Conservation (phyloP, 2,797 vertebrate genomes). For the Octomys mimax region DNA sequence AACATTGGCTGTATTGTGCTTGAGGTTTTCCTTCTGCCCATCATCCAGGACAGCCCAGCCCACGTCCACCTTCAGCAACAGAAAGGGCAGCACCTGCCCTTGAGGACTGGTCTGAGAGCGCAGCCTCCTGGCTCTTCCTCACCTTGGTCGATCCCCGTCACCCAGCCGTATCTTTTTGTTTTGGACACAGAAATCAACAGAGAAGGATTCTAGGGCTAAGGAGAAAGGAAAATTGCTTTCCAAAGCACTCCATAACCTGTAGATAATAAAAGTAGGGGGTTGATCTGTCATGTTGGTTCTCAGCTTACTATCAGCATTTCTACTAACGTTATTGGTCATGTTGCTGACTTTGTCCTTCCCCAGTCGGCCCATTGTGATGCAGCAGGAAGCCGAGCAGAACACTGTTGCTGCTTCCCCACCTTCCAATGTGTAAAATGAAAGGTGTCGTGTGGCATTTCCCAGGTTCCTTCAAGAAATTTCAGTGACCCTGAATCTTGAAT, state of each 20-base stretch:
- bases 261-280: background rate
- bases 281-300: background rate
- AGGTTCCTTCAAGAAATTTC: background rate
- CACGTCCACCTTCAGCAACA: background rate
- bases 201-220: background rate
- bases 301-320: background rate
- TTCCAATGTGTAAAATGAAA: slow-evolving; percentile 13
- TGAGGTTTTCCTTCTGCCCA: background rate
- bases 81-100: background rate
- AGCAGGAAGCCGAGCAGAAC: background rate
- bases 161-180: background rate
- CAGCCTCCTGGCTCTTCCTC: accelerated
- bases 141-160: background rate
- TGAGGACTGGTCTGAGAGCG: background rate
- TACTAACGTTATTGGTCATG: background rate
- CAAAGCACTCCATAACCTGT: background rate
- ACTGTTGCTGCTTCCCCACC: background rate
- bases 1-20: background rate
- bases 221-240: background rate
- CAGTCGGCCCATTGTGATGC: background rate
- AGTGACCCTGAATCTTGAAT: background rate
- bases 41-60: background rate
- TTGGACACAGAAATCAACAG: no score
- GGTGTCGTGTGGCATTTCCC: background rate
- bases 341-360: background rate